phyloP scores from a whole-genome alignment of 1,140 invertebrate genomes.

The Lordiphosa stackelbergi region DNA sequence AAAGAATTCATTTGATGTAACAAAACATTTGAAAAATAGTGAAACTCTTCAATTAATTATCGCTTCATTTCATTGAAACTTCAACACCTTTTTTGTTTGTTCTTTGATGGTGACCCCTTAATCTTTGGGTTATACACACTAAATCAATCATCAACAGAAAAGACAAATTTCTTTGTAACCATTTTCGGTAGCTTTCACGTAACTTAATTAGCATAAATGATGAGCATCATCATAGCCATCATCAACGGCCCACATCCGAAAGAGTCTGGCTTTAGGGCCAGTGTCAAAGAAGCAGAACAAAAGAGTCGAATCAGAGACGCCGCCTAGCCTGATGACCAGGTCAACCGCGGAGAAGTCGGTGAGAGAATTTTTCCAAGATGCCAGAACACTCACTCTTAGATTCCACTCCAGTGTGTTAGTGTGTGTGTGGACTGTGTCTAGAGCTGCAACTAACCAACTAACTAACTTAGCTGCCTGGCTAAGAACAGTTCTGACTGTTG shows the following conservation, averaged over 20 bases:
- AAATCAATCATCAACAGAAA: constrained; percentile 8
- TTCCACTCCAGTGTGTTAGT: constrained; percentile 1
- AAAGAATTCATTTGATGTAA: too few relatives aligned
- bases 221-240: constrained; percentile 2
- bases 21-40: too few relatives aligned
- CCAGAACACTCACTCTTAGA: background rate
- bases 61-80: background rate
- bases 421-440: constrained; percentile 6
- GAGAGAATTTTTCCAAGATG: constrained; percentile 2
- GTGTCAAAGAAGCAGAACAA: constrained; percentile 6
- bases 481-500: constrained; percentile 43
- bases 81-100: constrained; percentile 6
- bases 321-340: background rate
- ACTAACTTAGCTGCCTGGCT: constrained; percentile 4
- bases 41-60: background rate
- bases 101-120: background rate
- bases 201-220: constrained; percentile 15
- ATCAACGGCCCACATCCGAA: background rate
- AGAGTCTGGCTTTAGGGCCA: constrained; percentile 6
- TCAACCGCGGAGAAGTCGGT: background rate
- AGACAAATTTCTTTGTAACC: constrained; percentile 1
- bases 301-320: background rate
- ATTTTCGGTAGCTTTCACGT: constrained; percentile 14
- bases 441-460: background rate
- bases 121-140: background rate